Conservation (phyloP, 2,797 vertebrate species). For the Clarias fuscus region DNA sequence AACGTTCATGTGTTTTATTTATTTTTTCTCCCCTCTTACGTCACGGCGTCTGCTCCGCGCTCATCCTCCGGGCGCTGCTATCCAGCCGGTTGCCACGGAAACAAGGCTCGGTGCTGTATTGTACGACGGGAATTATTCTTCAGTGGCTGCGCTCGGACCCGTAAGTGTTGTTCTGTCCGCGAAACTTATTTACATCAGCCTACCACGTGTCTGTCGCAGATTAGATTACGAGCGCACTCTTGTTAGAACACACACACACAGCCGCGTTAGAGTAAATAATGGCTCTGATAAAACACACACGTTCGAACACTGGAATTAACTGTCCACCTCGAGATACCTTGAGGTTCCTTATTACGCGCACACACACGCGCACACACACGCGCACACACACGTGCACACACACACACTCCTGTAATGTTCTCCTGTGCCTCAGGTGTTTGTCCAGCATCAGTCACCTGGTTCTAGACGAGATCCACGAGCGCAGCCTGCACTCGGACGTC, state of each 20-base stretch:
- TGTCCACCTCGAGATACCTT: background rate
- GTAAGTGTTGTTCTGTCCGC: constrained; percentile 77
- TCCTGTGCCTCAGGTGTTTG: constrained; percentile 72
- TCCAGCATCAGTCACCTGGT: constrained; percentile 90
- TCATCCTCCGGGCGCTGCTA: constrained; percentile 45
- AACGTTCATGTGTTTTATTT: background rate
- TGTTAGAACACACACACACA: background rate
- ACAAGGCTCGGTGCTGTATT: constrained; percentile 96
- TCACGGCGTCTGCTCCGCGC: background rate
- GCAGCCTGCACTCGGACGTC: constrained; percentile 95
- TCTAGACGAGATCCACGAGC: constrained; percentile 95
- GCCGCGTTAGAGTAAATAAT: background rate
- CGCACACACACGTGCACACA: constrained; percentile 2
- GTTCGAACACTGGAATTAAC: background rate
- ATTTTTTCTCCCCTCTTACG: background rate
- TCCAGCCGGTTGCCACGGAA: constrained; percentile 92
- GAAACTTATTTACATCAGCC: constrained; percentile 6
- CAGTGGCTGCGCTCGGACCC: constrained; percentile 97
- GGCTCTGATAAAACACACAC: background rate
- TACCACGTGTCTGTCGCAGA: background rate
- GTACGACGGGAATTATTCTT: constrained; percentile 96
- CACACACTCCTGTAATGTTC: background rate
- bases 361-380: constrained; percentile 18
- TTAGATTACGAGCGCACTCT: background rate
- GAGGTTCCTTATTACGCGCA: background rate